Percentiles rank a stretch among this genome's conserved stretches.
phyloP scores from a whole-genome alignment of 2,113 vertebrate species.

The Platysternon megacephalum region DNA sequence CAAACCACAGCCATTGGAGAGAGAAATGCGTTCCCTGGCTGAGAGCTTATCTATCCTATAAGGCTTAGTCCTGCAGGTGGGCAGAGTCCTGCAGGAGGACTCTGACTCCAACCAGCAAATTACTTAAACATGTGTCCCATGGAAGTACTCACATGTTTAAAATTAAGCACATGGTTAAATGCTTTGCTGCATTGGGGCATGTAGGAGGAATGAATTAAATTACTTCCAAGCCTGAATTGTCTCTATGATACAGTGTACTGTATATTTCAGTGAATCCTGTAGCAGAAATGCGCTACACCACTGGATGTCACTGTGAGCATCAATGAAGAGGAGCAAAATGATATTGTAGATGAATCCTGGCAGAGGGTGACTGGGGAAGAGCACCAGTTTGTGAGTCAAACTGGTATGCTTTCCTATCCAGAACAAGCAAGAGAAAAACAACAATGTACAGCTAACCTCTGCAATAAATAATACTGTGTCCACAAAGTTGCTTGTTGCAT shows the following conservation, averaged over 20 bases:
- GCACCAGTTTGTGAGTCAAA: not conserved
- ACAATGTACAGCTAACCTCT: not conserved
- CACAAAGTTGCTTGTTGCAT: conserved; percentile 16
- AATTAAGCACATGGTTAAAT: not conserved
- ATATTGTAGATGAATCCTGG: conserved; percentile 10
- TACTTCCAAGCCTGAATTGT: conserved; percentile 9
- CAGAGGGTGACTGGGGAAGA: not conserved
- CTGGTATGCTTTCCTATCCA: not conserved
- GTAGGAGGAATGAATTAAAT: not conserved
- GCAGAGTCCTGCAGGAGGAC: no score
- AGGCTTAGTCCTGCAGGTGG: not conserved
- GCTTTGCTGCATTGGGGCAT: not conserved
- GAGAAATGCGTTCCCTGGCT: not conserved
- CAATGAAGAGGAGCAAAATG: conserved; percentile 17
- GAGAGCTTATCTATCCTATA: not conserved
- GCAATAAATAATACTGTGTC: not conserved
- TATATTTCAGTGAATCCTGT: not conserved
- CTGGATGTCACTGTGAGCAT: conserved; percentile 57
- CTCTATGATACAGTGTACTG: not conserved
- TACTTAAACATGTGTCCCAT: not conserved
- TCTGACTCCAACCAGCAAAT: not conserved
- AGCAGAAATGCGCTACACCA: conserved; percentile 28
- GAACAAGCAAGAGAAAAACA: conserved; percentile 18
- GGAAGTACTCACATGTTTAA: not conserved
- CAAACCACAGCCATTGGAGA: not conserved